Evolutionary conservation across 2,888 invertebrate species (phyloP).

Genomic region (Leptopilina syphax): DNA sequence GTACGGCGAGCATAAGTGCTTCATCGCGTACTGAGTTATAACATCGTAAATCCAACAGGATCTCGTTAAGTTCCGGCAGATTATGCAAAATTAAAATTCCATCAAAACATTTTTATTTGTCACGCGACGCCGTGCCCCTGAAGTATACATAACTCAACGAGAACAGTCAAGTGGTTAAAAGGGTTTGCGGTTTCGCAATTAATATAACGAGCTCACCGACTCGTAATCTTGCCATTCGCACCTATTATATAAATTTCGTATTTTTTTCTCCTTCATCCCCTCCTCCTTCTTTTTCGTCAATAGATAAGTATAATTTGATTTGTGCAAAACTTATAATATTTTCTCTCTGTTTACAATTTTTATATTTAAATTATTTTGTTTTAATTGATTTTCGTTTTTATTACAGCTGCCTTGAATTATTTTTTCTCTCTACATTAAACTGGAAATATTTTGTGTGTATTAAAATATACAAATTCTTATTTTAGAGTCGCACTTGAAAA

Average conservation of each 20-base stretch:
- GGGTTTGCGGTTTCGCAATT: conserved; percentile 61
- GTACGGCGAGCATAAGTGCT: conserved; percentile 51
- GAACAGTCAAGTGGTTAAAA: conserved; percentile 55
- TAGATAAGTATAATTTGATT: background rate
- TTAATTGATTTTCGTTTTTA: no score
- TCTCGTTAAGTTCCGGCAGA: conserved; percentile 62
- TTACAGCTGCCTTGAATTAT: no score
- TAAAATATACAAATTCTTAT: no score
- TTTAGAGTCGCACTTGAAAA: no score
- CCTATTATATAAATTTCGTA: conserved; percentile 33
- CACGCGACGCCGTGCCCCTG: conserved; percentile 49
- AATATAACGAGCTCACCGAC: conserved; percentile 61
- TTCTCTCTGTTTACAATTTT: no score
- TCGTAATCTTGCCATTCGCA: conserved; percentile 54
- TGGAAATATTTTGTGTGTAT: no score
- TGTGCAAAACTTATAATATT: no score
- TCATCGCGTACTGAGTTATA: conserved; percentile 60
- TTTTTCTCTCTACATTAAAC: no score
- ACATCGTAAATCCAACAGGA: conserved; percentile 60
- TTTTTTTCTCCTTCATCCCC: background rate
- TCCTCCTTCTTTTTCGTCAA: background rate
- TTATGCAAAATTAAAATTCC: conserved; percentile 65
- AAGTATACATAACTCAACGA: conserved; percentile 47
- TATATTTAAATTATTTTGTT: no score
- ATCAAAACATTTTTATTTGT: conserved; percentile 62